phyloP scores from a whole-genome alignment of 2,113 vertebrate species.

The Nanorana parkeri region DNA sequence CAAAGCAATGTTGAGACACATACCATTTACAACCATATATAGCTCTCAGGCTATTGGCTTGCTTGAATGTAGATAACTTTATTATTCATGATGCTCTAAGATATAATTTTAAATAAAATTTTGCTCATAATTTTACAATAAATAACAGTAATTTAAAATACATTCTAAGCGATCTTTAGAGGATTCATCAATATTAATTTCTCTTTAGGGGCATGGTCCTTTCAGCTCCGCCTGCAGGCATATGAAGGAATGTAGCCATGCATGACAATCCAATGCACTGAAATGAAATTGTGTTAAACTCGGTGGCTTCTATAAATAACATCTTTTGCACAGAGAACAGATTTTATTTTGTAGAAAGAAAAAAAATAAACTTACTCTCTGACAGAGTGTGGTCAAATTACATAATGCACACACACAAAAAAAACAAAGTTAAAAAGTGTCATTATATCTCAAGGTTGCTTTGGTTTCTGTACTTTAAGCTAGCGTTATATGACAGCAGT shows the following conservation, averaged over 20 bases:
- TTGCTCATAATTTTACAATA: neutral
- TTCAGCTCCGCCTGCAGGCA: slow-evolving; percentile 52
- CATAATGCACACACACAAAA: neutral
- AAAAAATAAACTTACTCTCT: slow-evolving; percentile 7
- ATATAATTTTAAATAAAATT: neutral
- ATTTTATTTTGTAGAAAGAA: slow-evolving; percentile 39
- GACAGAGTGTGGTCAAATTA: neutral
- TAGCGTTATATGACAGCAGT: too few species aligned
- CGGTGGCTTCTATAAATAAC: slow-evolving; percentile 33
- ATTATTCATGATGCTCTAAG: too few species aligned
- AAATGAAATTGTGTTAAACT: slow-evolving; percentile 58
- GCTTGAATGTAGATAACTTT: too few species aligned
- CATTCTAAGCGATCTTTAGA: neutral
- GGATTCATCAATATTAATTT: slow-evolving; percentile 58
- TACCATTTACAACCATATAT: too few species aligned
- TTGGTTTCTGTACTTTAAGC: too few species aligned
- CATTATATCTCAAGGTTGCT: neutral
- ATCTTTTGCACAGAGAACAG: slow-evolving; percentile 35
- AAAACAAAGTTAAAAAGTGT: neutral
- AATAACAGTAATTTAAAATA: neutral
- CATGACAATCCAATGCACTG: slow-evolving; percentile 28
- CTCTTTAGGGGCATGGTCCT: neutral
- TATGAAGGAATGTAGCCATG: slow-evolving; percentile 20
- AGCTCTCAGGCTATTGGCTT: too few species aligned
- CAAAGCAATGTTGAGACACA: too few species aligned